These are phyloP conservation scores for Norana najaformis DNA, from an alignment of 2,888 invertebrate genomes.

Conservation along the genomic window DNA sequence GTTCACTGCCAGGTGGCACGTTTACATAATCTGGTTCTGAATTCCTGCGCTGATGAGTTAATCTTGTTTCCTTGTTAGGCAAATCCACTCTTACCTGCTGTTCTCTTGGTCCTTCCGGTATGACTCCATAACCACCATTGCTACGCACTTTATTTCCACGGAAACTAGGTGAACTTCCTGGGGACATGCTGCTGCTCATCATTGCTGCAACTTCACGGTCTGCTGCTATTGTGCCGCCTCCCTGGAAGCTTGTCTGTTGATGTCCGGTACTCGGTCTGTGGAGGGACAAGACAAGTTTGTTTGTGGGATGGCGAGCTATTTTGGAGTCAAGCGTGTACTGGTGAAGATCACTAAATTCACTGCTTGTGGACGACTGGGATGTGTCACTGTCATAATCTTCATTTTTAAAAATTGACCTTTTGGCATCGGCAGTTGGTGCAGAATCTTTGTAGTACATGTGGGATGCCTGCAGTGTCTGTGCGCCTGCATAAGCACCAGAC, in stretches of 20 bases:
- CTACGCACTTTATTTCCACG: background rate
- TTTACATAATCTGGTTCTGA: conserved; percentile 60
- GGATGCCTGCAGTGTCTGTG: conserved; percentile 32
- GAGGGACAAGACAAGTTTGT: background rate
- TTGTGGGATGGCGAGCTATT: background rate
- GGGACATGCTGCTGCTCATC: conserved; percentile 17
- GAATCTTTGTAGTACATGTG: conserved; percentile 21
- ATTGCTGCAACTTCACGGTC: background rate
- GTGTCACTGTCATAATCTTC: conserved; percentile 53
- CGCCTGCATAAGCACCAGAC: background rate
- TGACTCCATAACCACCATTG: background rate
- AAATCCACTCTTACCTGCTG: conserved; percentile 2
- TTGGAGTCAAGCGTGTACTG: conserved; percentile 18
- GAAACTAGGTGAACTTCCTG: background rate
- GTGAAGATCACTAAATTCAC: background rate
- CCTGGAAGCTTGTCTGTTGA: background rate
- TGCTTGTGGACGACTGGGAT: conserved; percentile 53
- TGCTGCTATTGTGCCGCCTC: background rate
- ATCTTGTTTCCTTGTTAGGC: background rate
- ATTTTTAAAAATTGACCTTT: background rate
- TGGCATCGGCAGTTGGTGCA: background rate
- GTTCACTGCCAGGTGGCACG: conserved; percentile 30
- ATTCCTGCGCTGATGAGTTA: conserved; percentile 39
- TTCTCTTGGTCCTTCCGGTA: background rate
- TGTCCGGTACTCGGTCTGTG: background rate